phyloP scores from a whole-genome alignment of 2,113 vertebrate genomes.

The mouse (Mus musculus) region DNA sequence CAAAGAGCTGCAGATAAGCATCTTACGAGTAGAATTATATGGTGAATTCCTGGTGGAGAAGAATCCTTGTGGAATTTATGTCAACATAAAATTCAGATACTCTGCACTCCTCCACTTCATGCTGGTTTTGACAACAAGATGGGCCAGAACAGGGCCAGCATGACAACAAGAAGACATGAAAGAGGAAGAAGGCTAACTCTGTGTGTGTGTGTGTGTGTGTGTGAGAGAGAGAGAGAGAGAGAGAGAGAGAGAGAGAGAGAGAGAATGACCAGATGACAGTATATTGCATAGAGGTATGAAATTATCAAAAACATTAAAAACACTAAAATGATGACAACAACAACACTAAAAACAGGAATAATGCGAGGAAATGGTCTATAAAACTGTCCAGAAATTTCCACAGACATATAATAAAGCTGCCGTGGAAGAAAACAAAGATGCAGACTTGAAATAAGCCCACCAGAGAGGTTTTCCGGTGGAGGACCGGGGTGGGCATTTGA shows the following conservation, averaged over 20 bases:
- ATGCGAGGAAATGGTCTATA: slow-evolving; percentile 10
- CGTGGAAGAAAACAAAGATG: slow-evolving; percentile 47
- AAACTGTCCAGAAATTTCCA: background rate
- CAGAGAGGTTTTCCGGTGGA: slow-evolving; percentile 55
- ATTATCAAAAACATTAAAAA: background rate
- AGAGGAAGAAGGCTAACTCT: background rate
- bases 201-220: no score
- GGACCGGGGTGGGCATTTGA: slow-evolving; percentile 71
- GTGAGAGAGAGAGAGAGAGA: background rate
- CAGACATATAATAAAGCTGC: slow-evolving; percentile 40
- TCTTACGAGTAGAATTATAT: background rate
- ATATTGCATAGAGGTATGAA: background rate
- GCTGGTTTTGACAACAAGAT: background rate
- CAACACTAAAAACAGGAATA: background rate
- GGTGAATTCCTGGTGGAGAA: background rate
- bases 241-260: background rate
- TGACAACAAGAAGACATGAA: background rate
- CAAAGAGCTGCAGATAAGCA: background rate
- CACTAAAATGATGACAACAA: background rate
- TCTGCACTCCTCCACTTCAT: background rate
- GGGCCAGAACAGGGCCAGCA: background rate
- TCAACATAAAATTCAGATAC: background rate
- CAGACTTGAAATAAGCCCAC: slow-evolving; percentile 80
- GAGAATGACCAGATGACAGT: background rate
- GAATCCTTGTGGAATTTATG: background rate